Base-by-base conservation (phyloP, 2,113 vertebrate genomes). In the Myanophis thanlyinensis region DNA sequence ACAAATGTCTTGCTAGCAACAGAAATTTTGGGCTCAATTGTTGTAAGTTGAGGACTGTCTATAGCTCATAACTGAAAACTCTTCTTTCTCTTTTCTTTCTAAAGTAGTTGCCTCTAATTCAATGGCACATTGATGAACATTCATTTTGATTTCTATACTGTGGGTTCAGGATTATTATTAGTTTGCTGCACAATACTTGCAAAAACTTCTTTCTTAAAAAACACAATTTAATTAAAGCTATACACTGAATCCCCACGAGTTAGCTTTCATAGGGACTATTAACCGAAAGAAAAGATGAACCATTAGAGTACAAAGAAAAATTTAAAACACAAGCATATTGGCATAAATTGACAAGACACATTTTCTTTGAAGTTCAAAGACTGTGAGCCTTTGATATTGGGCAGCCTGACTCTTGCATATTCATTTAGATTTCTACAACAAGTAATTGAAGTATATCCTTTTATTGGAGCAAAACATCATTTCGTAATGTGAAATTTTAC, bases 371-470 rank as follows among this genome's bases (percentile, higher is more conserved):
- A 86, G 0, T 51, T 93, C 86, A 93, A 91, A 44, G 84, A 52
- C 1, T 53, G 12, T 86, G 54, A 20, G 91, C 94, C 48, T 94
- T 56, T 20, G 53, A 10, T 11, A 6, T 3, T 86, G 3, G 46
- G 25, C 85, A 89, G 91, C 40, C 11, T 53, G 7, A 67, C 20
- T 89, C 30, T 89, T 73, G 46, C 67, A 95, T 95, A 91, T 56
- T 3, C 49, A 94, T 59, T 22, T 4, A 40, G n/a, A 6, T 10
- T 92, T 3, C 30, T 86, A 25, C 1, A 86, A 30, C 30, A 93
- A 0, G 18, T 5, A 20, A 0, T 7, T 84, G 9, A 92, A 94
- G n/a, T 54, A 49, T 89, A 93, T 47, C 0, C 87, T 30, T 93
- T 59, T 46, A 84, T 47, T 40, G 67, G 56, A 95, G 30, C 1